Evolutionary conservation across 1,140 invertebrate genomes (phyloP).

Genomic region (Pseudomyrmex sp.): DNA sequence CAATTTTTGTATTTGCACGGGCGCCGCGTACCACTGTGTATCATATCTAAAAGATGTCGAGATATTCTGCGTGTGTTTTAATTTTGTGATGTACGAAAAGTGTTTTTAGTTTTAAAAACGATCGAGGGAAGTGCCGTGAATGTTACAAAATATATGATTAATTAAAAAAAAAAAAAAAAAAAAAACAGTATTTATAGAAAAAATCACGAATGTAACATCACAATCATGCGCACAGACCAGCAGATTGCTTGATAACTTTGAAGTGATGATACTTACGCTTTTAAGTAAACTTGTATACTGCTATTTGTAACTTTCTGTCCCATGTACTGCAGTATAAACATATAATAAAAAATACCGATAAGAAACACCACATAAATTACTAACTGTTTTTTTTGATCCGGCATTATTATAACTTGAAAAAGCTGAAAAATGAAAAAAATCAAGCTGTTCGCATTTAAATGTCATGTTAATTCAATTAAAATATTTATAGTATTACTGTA

Average conservation of each 20-base stretch:
- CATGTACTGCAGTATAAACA: constrained; percentile 39
- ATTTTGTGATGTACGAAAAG: no score
- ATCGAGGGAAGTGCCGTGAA: not conserved
- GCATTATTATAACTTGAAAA: not conserved
- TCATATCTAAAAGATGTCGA: constrained; percentile 32
- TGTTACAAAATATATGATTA: not conserved
- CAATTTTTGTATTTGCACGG: constrained; percentile 35
- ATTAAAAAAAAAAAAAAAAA: not conserved
- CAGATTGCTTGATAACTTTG: not conserved
- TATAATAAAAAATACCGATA: constrained; percentile 12
- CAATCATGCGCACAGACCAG: not conserved
- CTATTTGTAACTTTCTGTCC: constrained; percentile 35
- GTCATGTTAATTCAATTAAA: not conserved
- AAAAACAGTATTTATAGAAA: not conserved
- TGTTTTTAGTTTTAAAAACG: not conserved
- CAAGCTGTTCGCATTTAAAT: not conserved
- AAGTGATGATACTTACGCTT: constrained; percentile 18
- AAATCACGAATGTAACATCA: not conserved
- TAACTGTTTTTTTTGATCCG: not conserved
- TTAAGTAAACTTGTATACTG: not conserved
- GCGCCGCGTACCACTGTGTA: constrained; percentile 19
- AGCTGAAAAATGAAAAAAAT: constrained; percentile 15
- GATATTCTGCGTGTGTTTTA: not conserved
- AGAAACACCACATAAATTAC: not conserved
- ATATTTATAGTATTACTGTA: not conserved